phyloP scores from a whole-genome alignment of 2,888 invertebrate genomes.

The Hypolimnas misippus region DNA sequence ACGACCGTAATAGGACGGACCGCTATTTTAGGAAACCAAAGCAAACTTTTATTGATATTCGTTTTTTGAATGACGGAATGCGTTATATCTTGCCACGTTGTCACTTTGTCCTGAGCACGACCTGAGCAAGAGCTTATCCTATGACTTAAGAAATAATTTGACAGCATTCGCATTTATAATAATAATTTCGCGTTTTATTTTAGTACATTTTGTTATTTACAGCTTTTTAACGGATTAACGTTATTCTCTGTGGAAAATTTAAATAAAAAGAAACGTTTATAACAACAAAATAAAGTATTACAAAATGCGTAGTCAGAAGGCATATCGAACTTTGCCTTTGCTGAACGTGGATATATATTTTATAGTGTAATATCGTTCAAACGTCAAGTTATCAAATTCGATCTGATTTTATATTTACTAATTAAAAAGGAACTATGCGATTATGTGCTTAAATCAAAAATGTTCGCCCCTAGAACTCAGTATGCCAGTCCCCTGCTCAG shows the following conservation, averaged over 20 bases:
- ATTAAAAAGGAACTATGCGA: background rate
- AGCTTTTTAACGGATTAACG: background rate
- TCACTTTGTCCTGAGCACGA: background rate
- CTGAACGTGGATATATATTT: too few species aligned
- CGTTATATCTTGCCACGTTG: constrained; percentile 17
- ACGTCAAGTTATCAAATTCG: too few species aligned
- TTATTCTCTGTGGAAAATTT: background rate
- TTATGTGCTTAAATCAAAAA: constrained; percentile 2
- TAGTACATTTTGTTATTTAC: background rate
- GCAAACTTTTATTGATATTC: background rate
- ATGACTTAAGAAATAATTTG: background rate
- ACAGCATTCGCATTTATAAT: constrained; percentile 8
- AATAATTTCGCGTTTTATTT: background rate
- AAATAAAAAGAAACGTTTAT: background rate
- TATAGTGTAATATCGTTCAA: too few species aligned
- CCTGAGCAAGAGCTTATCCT: background rate
- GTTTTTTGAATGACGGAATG: constrained; percentile 5
- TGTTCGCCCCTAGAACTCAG: constrained; percentile 4
- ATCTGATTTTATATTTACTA: background rate
- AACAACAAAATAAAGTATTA: background rate
- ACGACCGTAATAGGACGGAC: too few species aligned
- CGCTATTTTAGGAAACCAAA: too few species aligned
- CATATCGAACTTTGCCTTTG: too few species aligned
- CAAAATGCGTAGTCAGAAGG: too few species aligned
- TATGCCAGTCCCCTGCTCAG: constrained; percentile 13